A percentile compares a stretch with the other conserved stretches of the same genome.
Evolutionary conservation across 2,888 invertebrate genomes (phyloP).

Genomic region (Campaea margaritaria): DNA sequence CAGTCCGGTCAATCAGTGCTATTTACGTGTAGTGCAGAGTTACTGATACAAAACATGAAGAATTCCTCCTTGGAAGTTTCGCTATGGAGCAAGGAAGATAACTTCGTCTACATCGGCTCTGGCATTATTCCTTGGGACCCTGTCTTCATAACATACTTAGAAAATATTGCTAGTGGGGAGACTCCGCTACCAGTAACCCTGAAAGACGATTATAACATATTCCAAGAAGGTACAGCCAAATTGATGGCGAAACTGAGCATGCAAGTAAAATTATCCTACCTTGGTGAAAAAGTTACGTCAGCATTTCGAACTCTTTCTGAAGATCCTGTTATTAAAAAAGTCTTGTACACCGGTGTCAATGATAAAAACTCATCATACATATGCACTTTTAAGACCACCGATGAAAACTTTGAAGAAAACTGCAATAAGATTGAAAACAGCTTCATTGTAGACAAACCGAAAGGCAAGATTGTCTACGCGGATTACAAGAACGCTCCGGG

Average conservation of each 20-base stretch:
- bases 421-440: conserved; percentile 68
- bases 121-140: conserved; percentile 72
- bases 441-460: conserved; percentile 60
- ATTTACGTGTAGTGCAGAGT: conserved; percentile 71
- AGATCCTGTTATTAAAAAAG: conserved; percentile 69
- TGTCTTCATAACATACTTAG: conserved; percentile 61
- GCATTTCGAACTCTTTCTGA: conserved; percentile 76
- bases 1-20: conserved; percentile 78
- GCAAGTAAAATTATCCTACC: conserved; percentile 70
- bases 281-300: conserved; percentile 70
- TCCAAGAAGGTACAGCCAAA: conserved; percentile 75
- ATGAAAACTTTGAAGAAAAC: conserved; percentile 68
- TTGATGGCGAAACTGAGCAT: conserved; percentile 71
- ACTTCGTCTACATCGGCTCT: conserved; percentile 67
- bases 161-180: conserved; percentile 57
- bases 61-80: conserved; percentile 69
- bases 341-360: conserved; percentile 75
- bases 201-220: conserved; percentile 75
- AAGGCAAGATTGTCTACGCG: conserved; percentile 62
- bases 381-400: conserved; percentile 76
- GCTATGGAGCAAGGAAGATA: conserved; percentile 77
- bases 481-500: conserved; percentile 75
- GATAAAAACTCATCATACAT: conserved; percentile 76
- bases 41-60: conserved; percentile 72
- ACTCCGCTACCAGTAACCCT: conserved; percentile 59